Evolutionary conservation across 2,888 invertebrate genomes (phyloP), one percentile per base, ranked within the genome.

Genomic region (Elysia crispata): DNA sequence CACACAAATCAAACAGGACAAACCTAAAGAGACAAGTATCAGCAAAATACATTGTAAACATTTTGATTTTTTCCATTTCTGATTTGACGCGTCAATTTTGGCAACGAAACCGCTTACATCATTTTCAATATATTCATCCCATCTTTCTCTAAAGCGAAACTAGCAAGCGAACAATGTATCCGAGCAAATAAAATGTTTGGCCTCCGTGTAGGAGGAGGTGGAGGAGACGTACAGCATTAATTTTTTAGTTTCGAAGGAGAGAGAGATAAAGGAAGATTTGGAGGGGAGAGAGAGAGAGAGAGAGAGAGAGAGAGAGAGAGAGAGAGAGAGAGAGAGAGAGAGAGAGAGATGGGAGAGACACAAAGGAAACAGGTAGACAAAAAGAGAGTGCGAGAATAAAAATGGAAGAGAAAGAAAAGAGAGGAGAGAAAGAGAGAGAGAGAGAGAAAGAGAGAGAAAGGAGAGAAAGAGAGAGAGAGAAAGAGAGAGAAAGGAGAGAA

Each of bases 221-320:
- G 13, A 18, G 13, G 54, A 15, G n/a, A n/a, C n/a, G n/a, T n/a
- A n/a, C n/a, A n/a, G n/a, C n/a, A n/a, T n/a, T n/a, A n/a, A n/a
- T n/a, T n/a, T n/a, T n/a, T n/a, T n/a, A n/a, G 20, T 54, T 54
- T 13, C 20, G 54, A 54, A 18, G 13, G 54, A 15, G 54, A 54
- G 54, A 54, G 20, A 54, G 13, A 54, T 54, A 54, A n/a, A n/a
- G n/a, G n/a, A n/a, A n/a, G n/a, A n/a, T n/a, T n/a, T n/a, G n/a
- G n/a, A n/a, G n/a, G n/a, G n/a, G n/a, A 54, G 54, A 15, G 54
- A 54, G 54, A 54, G 54, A 54, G 54, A 54, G 54, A 54, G 54
- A 54, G 54, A 54, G 54, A 54, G 54, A 54, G 54, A 54, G 54
- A 54, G 54, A 54, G 54, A 54, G 54, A 54, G 54, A 54, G 54